Base-by-base conservation (phyloP, 1,140 invertebrate species). In the Mamestra configurata region DNA sequence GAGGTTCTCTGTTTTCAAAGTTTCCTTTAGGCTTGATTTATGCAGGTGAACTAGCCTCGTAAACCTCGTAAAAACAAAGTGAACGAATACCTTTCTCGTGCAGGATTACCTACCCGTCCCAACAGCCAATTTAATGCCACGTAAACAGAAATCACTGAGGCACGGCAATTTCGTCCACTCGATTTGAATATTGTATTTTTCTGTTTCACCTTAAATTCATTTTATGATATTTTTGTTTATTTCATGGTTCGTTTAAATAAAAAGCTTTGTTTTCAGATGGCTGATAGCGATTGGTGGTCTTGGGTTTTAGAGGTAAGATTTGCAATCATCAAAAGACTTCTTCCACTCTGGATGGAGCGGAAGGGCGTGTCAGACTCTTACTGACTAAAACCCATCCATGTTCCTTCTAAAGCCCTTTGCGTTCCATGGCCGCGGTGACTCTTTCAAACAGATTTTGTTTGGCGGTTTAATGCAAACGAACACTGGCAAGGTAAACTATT, bases 171-270 rank as follows among this genome's bases (percentile, higher is more conserved):
- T 76, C 22, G 18, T 57, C 51, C n/a, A 20, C 53, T 24, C 3
- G 20, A 76, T 76, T 76, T 76, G 72, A 76, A 61, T 61, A 55
- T n/a, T n/a, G n/a, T 43, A 73, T 73, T 73, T 73, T 37, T 57
- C 70, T 31, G 57, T 57, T 72, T 57, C 10, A 13, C 18, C 35
- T 40, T 51, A n/a, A 55, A 57, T 73, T 37, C 18, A 73, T 73
- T 73, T 55, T 22, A 51, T 27, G 22, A 46, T 43, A 22, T 13
- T 15, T 59, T 75, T 57, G 27, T 31, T 31, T 31, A 31, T 31
- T 31, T 31, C 27, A 18, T 27, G 43, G 8, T 3, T 46, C 43
- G 10, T 46, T 46, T 13, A 8, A 46, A 46, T 13, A 13, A 46
- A 46, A 13, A 15, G 43, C 15, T 15, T 46, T 46, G 43, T 46